Evolutionary conservation across 2,113 vertebrate genomes (phyloP), one percentile per base, ranked within the genome.

Genomic region (Saguinus imperator): DNA sequence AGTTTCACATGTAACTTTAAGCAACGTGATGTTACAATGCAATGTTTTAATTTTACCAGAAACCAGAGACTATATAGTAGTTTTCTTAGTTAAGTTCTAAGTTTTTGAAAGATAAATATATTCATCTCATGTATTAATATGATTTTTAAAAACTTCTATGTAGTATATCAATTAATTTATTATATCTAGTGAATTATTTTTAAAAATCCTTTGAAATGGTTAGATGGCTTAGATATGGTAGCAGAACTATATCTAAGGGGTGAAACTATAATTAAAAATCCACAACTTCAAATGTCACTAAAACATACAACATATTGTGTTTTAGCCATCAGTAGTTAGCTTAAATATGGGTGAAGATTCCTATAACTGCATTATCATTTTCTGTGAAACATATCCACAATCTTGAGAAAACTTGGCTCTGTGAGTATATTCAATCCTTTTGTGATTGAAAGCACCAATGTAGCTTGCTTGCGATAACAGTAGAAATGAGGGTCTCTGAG

Each of bases 121-220:
- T 89, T 13, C 61, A 89, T 64, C 77, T 77, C 20, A 35, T 75
- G 70, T 40, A 32, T 58, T 75, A 61, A 17, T 45, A 45, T 37
- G 37, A 79, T 21, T 76, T 58, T 64, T 32, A 32, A 58, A 58
- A 45, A 76, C 12, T 2, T 14, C 35, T 45, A 50, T 6, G 45
- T 89, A 79, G 73, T 29, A 4, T 66, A 25, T 52, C 43, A 64
- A 66, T 45, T 45, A 29, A 32, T 21, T 58, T 58, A 64, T 50
- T 79, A 37, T 77, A 37, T 37, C 43, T 29, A 79, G 6, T 29
- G 35, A 66, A 6, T 66, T 35, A 5, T 37, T 86, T 64, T 95
- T 95, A 98, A 98, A 96, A 86, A 37, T 92, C 40, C 52, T 98
- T 96, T 97, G 82, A 93, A 98, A 52, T 17, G 16, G 16, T 17